Conservation (phyloP, 2,797 vertebrate species). For the Lacerta viridis region DNA sequence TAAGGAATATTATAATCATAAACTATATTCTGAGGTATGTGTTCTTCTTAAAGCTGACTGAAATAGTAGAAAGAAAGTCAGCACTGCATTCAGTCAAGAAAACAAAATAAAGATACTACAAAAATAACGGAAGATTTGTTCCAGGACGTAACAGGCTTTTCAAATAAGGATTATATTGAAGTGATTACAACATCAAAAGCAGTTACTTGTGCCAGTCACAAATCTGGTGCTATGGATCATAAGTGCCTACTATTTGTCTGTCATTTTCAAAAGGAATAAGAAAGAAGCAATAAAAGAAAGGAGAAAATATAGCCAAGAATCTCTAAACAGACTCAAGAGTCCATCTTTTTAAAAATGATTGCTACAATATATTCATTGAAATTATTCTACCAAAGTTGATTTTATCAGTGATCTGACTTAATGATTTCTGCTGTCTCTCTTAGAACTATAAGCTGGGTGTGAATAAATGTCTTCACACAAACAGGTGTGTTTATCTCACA, state of each 20-base stretch:
- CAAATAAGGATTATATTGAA: conserved; percentile 71
- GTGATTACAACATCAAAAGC: conserved; percentile 65
- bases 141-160: conserved; percentile 64
- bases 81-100: conserved; percentile 36
- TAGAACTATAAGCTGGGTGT: not conserved
- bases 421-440: not conserved
- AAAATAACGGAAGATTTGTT: conserved; percentile 56
- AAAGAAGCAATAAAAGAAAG: not conserved
- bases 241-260: conserved; percentile 39
- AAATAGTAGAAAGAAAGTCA: conserved; percentile 52
- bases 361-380: conserved; percentile 8
- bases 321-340: conserved; percentile 39
- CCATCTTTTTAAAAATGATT: conserved; percentile 20
- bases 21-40: conserved; percentile 4
- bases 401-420: not conserved
- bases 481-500: conserved; percentile 41
- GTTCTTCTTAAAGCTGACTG: conserved; percentile 53
- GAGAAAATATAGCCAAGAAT: conserved; percentile 35
- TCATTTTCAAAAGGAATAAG: conserved; percentile 55
- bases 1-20: conserved; percentile 35
- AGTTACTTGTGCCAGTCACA: conserved; percentile 60
- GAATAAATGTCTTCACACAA: not conserved
- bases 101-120: conserved; percentile 51
- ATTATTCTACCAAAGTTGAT: not conserved
- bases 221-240: conserved; percentile 61